These are phyloP conservation scores for Prosopocoilus inquinatus DNA, from an alignment of 2,888 invertebrate genomes.

Conservation along the genomic window DNA sequence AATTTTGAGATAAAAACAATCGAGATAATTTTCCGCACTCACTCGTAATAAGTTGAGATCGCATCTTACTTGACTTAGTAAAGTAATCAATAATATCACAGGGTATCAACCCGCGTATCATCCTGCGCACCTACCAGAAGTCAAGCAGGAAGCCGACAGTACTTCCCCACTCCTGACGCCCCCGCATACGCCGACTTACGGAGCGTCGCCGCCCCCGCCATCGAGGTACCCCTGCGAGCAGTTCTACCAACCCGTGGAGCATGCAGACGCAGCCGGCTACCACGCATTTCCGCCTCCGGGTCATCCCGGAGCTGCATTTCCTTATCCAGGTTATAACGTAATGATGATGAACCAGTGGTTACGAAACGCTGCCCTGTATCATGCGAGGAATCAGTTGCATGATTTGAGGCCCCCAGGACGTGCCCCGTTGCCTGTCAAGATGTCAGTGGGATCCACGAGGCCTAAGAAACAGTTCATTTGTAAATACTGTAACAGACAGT, in stretches of 20 bases:
- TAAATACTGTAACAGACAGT: constrained; percentile 95
- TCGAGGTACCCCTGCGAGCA: constrained; percentile 31
- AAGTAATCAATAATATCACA: constrained; percentile 2
- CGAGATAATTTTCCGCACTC: background rate
- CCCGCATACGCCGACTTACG: constrained; percentile 70
- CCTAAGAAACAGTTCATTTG: constrained; percentile 92
- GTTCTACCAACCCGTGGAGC: constrained; percentile 26
- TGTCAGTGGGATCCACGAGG: constrained; percentile 52
- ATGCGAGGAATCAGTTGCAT: constrained; percentile 45
- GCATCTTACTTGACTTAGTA: too few species aligned
- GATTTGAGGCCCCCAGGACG: constrained; percentile 45
- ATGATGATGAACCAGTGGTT: constrained; percentile 74
- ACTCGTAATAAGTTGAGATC: background rate
- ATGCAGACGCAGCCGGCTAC: constrained; percentile 36
- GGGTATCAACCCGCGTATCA: constrained; percentile 19
- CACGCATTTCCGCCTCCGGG: constrained; percentile 47
- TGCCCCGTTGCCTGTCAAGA: constrained; percentile 52
- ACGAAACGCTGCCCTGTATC: constrained; percentile 68
- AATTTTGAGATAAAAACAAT: background rate
- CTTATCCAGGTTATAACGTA: constrained; percentile 46
- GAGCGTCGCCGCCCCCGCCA: constrained; percentile 38
- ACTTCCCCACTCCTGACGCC: constrained; percentile 63
- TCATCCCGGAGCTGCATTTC: constrained; percentile 52
- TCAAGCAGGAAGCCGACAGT: constrained; percentile 48
- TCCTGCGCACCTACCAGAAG: constrained; percentile 27